Evolutionary conservation across 1,140 invertebrate species (phyloP).

Genomic region (Mamestra configurata): DNA sequence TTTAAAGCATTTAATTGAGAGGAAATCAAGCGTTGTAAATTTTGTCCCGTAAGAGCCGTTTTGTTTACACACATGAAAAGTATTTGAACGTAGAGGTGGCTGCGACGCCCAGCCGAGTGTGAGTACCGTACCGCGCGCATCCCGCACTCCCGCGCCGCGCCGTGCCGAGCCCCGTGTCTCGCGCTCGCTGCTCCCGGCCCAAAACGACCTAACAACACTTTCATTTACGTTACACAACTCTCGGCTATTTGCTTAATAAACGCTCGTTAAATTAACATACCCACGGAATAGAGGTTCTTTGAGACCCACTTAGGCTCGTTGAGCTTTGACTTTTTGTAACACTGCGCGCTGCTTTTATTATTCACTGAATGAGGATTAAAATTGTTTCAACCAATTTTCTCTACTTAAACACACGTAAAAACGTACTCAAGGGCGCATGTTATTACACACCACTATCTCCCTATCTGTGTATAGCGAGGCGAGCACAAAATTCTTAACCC

Average conservation of each 20-base stretch:
- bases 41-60: conserved; percentile 41
- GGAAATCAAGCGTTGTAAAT: conserved; percentile 51
- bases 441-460: not conserved
- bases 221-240: conserved; percentile 59
- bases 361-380: conserved; percentile 1
- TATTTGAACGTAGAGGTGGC: conserved; percentile 49
- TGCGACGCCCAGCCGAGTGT: conserved; percentile 52
- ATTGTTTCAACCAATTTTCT: conserved; percentile 14
- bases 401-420: not conserved
- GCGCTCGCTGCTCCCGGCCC: not conserved
- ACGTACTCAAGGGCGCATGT: not conserved
- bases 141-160: not conserved
- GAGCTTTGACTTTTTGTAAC: conserved; percentile 44
- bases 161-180: too few species aligned
- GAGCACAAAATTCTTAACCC: conserved; percentile 38
- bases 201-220: conserved; percentile 59
- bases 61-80: conserved; percentile 54
- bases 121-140: conserved; percentile 53
- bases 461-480: not conserved
- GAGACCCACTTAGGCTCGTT: conserved; percentile 44
- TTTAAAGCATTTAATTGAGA: conserved; percentile 56
- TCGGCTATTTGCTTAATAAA: conserved; percentile 60
- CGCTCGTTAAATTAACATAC: conserved; percentile 60
- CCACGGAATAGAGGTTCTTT: conserved; percentile 53
- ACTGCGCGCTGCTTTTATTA: conserved; percentile 23